Evolutionary conservation across 2,797 vertebrate genomes (phyloP).

Genomic region (Pantherophis vulpinus): DNA sequence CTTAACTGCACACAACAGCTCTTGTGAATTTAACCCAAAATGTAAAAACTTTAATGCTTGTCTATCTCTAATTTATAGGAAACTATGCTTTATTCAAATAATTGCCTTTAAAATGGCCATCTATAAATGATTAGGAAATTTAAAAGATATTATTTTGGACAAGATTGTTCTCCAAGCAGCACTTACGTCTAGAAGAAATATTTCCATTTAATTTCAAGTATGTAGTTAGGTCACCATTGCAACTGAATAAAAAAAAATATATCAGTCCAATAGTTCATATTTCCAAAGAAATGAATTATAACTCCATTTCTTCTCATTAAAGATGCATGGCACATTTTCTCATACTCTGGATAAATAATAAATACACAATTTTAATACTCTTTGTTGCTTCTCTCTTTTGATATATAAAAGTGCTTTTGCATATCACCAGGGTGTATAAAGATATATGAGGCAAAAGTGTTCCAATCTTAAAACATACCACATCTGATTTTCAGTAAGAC

Average conservation of each 20-base stretch:
- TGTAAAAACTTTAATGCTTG: background rate
- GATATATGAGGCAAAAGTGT: background rate
- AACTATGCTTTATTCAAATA: background rate
- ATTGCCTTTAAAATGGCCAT: background rate
- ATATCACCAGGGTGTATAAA: background rate
- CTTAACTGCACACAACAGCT: background rate
- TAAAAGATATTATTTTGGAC: background rate
- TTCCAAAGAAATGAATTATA: background rate
- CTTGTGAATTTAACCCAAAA: background rate
- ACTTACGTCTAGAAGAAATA: background rate
- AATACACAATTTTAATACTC: accelerated
- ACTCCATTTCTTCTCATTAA: background rate
- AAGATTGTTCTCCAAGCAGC: background rate
- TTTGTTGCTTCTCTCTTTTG: background rate
- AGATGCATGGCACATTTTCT: background rate
- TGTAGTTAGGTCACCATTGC: background rate
- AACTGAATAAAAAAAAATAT: background rate
- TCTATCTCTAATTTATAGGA: background rate
- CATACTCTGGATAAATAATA: background rate
- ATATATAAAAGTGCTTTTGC: accelerated
- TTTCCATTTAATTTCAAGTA: background rate
- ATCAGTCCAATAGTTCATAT: background rate
- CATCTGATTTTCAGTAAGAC: background rate
- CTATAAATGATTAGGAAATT: background rate
- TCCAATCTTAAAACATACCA: accelerated